Conservation (phyloP, 2,888 invertebrate species). For the Camponotus fellah region DNA sequence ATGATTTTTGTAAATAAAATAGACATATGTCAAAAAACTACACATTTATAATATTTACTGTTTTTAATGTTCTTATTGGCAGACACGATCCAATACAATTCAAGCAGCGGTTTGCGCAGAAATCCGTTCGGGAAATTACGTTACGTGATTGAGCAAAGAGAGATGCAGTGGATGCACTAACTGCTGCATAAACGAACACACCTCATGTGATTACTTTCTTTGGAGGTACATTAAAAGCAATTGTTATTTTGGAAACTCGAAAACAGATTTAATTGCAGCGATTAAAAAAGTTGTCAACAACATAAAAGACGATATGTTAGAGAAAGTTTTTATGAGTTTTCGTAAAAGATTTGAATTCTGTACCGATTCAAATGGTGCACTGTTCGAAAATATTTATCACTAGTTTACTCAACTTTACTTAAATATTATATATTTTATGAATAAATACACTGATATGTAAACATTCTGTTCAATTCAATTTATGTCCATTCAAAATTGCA, state of each 20-base stretch:
- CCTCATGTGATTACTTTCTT: conserved; percentile 2
- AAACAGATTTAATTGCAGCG: too few relatives aligned
- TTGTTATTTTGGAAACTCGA: not conserved
- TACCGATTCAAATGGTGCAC: not conserved
- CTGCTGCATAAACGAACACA: too few relatives aligned
- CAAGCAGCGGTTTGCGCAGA: too few relatives aligned
- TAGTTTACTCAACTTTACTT: not conserved
- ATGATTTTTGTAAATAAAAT: too few relatives aligned
- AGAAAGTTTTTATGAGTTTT: conserved; percentile 1
- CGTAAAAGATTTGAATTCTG: conserved; percentile 10
- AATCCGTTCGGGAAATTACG: too few relatives aligned
- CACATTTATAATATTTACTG: too few relatives aligned
- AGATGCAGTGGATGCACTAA: too few relatives aligned
- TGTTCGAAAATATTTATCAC: not conserved
- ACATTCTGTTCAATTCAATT: too few relatives aligned
- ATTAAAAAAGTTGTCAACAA: not conserved
- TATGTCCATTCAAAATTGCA: not conserved
- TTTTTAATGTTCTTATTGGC: too few relatives aligned
- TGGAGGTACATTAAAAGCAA: not conserved
- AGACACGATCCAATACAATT: too few relatives aligned
- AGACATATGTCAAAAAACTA: too few relatives aligned
- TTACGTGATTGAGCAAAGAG: too few relatives aligned
- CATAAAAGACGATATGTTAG: not conserved
- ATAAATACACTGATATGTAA: not conserved
- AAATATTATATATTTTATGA: not conserved